Evolutionary conservation across 2,113 vertebrate genomes (phyloP), one percentile per base, ranked within the genome.

Genomic region (Xiphophorus hellerii): DNA sequence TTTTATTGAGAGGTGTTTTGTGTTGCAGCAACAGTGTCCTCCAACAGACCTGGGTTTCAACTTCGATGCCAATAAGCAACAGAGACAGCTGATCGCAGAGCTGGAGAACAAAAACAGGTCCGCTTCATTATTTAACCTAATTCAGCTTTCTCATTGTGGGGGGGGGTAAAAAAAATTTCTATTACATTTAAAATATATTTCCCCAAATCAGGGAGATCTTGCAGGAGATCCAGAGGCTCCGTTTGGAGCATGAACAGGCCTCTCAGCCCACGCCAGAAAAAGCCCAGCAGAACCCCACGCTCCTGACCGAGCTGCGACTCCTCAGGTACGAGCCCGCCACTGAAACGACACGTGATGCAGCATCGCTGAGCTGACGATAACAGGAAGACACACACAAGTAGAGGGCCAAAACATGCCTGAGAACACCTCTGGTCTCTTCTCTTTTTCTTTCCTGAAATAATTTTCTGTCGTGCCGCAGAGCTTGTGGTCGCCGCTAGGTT

Each of bases 91-190:
- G 91, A 99, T 99, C 20, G 96, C 97, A 1, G 98, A 99, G 92
- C 94, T 99, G 90, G 97, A 99, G 84, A 99, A 96, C 91, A 99
- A 99, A 91, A 99, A 99, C 94, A 96, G 98, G 97, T 98, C 76
- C 1, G 17, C 0, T 39, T 61, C 14, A 37, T 61, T 3, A 60
- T 54, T 48, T 17, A 9, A 14, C n/a, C 5, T 30, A 30, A 25
- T 20, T 25, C 31, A 30, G 15, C 39, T 71, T 71, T 60, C 28
- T 27, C 10, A 0, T 42, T 15, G 14, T 42, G 39, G 39, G 39
- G 9, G 35, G 35, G 10, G 31, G 31, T 1, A 11, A 37, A 37
- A 2, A 48, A 48, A 58, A 3, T 0, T 58, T n/a, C 51, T n/a
- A 1, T 58, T 58, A n/a, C 22, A n/a, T 58, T 11, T n/a, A n/a